Evolutionary conservation across 2,888 invertebrate species (phyloP).

Genomic region (Drosophila mercatorum): DNA sequence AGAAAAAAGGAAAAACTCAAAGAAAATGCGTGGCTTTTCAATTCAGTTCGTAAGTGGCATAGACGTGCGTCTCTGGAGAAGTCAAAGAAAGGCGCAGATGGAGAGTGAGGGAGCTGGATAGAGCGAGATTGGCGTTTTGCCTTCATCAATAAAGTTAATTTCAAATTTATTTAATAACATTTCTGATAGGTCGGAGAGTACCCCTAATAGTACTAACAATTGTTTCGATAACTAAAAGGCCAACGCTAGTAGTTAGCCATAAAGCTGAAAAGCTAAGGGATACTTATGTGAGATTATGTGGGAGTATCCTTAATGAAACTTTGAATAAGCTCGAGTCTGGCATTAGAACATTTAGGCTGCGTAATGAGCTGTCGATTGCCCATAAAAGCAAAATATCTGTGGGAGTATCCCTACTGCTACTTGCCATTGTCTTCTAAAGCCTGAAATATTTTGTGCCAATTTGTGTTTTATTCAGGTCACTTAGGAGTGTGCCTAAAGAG

Average conservation of each 20-base stretch:
- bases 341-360: not conserved
- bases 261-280: not conserved
- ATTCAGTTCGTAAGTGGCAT: slow-evolving; percentile 58
- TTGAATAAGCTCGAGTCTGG: not conserved
- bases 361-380: no score
- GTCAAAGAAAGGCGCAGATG: not conserved
- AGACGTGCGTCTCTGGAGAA: slow-evolving; percentile 46
- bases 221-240: slow-evolving; percentile 8
- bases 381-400: no score
- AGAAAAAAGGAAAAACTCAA: slow-evolving; percentile 30
- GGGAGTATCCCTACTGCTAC: no score
- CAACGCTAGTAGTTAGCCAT: not conserved
- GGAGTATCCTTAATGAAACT: not conserved
- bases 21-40: slow-evolving; percentile 53
- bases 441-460: no score
- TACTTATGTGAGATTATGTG: no score
- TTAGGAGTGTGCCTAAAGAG: no score
- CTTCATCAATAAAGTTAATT: slow-evolving; percentile 51
- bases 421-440: no score
- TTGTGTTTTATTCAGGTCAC: no score
- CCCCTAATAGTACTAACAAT: slow-evolving; percentile 1
- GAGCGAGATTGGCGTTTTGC: slow-evolving; percentile 10
- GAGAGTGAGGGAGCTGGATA: slow-evolving; percentile 6
- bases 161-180: slow-evolving; percentile 51
- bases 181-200: not conserved